phyloP scores from a whole-genome alignment of 2,888 invertebrate genomes.

The Venusia cambrica region DNA sequence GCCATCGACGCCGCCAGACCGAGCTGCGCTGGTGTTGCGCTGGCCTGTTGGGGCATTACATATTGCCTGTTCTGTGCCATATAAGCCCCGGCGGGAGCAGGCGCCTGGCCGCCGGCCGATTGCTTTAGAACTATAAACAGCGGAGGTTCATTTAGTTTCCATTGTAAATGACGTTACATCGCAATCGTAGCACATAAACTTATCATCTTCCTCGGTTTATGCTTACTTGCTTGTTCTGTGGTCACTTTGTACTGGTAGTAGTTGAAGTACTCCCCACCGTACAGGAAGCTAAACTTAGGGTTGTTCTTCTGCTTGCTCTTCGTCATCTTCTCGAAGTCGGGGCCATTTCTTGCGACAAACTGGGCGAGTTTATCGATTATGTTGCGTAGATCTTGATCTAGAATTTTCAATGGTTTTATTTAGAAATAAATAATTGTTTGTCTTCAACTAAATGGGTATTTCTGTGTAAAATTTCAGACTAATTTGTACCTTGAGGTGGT shows the following conservation, averaged over 20 bases:
- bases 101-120: conserved; percentile 80
- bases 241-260: conserved; percentile 98
- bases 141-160: conserved; percentile 76
- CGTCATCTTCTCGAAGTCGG: conserved; percentile 99
- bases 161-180: conserved; percentile 51
- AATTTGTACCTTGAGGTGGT: conserved; percentile 81
- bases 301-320: conserved; percentile 99
- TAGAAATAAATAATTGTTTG: conserved; percentile 4
- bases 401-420: conserved; percentile 34
- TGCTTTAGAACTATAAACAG: conserved; percentile 89
- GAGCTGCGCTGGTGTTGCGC: conserved; percentile 79
- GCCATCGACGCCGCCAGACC: conserved; percentile 77
- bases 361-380: conserved; percentile 99
- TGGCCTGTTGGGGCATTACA: conserved; percentile 81
- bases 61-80: conserved; percentile 81
- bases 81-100: conserved; percentile 77
- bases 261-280: conserved; percentile 96
- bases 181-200: conserved; percentile 66
- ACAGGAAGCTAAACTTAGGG: conserved; percentile 97
- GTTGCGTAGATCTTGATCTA: conserved; percentile 96
- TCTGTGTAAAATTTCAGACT: background rate
- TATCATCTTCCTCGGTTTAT: conserved; percentile 57
- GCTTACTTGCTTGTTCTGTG: conserved; percentile 96
- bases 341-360: conserved; percentile 99
- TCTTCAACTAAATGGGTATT: background rate